Percentiles rank a stretch among this genome's conserved stretches.
These are phyloP conservation scores for Philereme vetulata DNA, from an alignment of 2,888 invertebrate species.

Conservation along the genomic window DNA sequence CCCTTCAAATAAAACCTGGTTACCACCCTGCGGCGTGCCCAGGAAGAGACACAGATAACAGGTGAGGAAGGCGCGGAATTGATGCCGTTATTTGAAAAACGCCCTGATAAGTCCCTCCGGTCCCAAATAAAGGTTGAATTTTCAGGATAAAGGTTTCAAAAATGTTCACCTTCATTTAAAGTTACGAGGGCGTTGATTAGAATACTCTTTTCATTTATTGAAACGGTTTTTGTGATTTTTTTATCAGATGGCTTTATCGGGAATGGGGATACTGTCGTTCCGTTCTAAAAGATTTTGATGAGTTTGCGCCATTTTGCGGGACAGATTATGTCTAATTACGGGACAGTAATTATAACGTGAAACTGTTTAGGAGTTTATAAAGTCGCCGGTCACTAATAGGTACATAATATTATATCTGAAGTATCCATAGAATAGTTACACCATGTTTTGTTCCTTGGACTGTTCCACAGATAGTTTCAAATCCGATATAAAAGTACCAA, in stretches of 20 bases:
- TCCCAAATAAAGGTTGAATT: conserved; percentile 65
- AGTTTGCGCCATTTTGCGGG: conserved; percentile 23
- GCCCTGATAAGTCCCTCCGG: conserved; percentile 70
- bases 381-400: too few relatives aligned
- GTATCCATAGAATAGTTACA: too few relatives aligned
- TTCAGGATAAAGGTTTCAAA: conserved; percentile 65
- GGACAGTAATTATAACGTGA: neutral
- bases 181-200: conserved; percentile 63
- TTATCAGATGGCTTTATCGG: conserved; percentile 44
- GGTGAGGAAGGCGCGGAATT: conserved; percentile 54
- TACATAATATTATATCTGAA: too few relatives aligned
- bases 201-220: conserved; percentile 58
- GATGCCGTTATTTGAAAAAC: conserved; percentile 73
- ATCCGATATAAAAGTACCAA: too few relatives aligned
- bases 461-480: too few relatives aligned
- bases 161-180: conserved; percentile 69
- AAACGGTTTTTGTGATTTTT: conserved; percentile 48
- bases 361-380: neutral
- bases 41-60: conserved; percentile 24
- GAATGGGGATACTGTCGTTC: conserved; percentile 28
- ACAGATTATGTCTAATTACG: conserved; percentile 10
- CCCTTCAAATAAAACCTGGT: conserved; percentile 24
- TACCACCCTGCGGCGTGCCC: conserved; percentile 13
- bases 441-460: too few relatives aligned
- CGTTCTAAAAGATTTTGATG: conserved; percentile 24